These are phyloP conservation scores for Alviniconcha marisindica DNA, from an alignment of 1,140 invertebrate species.

Conservation along the genomic window DNA sequence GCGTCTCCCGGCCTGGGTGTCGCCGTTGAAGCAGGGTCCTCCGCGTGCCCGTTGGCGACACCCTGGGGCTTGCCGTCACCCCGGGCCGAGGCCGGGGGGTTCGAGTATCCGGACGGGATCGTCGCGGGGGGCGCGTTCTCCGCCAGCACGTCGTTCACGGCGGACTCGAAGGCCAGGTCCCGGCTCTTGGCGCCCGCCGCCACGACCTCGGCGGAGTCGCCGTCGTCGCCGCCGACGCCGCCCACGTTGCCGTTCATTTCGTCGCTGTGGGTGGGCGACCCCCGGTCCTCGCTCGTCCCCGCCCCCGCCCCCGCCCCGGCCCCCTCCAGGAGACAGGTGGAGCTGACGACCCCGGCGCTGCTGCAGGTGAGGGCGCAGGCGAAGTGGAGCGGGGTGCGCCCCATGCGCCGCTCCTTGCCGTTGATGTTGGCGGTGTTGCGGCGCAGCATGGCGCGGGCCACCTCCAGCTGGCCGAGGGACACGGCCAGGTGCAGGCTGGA, in stretches of 20 bases:
- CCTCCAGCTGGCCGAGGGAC: slow-evolving; percentile 53
- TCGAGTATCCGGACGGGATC: no score
- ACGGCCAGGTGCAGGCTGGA: slow-evolving; percentile 62
- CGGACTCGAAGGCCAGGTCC: no score
- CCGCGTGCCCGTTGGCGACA: neutral
- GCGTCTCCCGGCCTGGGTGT: neutral
- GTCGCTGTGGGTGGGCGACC: no score
- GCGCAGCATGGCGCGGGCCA: slow-evolving; percentile 60
- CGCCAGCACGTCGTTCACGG: no score
- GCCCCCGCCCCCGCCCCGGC: neutral
- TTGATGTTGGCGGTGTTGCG: slow-evolving; percentile 64
- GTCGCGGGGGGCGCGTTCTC: no score
- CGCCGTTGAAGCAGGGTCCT: neutral
- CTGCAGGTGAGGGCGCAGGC: slow-evolving; percentile 57
- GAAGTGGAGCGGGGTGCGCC: slow-evolving; percentile 63
- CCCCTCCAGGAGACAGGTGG: neutral
- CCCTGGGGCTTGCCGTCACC: neutral
- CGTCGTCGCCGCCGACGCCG: no score
- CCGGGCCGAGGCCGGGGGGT: no score
- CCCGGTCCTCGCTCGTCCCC: neutral
- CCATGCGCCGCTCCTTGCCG: slow-evolving; percentile 65
- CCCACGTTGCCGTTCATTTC: no score
- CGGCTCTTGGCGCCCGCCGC: no score
- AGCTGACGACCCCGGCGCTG: neutral
- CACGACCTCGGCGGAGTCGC: no score